Conservation (phyloP, 2,113 vertebrate genomes). For the Osmerus mordax region DNA sequence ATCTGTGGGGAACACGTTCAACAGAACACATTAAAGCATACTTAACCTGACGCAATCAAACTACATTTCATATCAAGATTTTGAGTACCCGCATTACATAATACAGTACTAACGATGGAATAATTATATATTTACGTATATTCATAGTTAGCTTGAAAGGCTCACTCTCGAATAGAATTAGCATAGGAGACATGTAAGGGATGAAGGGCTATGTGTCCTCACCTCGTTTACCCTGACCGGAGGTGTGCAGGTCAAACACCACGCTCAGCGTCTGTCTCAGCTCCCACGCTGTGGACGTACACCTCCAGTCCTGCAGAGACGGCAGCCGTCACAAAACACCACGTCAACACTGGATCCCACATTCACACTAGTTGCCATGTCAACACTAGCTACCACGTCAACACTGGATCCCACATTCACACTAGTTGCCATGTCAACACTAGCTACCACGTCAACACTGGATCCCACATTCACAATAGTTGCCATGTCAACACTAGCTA, state of each 20-base stretch:
- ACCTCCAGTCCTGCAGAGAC: constrained; percentile 73
- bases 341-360: no score
- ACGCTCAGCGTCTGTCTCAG: constrained; percentile 91
- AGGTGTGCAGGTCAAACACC: constrained; percentile 88
- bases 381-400: no score
- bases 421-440: no score
- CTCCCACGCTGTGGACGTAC: constrained; percentile 86
- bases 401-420: no score
- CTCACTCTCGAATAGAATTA: not conserved
- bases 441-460: no score
- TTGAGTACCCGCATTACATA: not conserved
- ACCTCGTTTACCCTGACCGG: constrained; percentile 87
- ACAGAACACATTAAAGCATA: no score
- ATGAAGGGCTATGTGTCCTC: constrained; percentile 22
- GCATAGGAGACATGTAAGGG: not conserved
- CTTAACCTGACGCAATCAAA: not conserved
- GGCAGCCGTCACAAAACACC: not conserved
- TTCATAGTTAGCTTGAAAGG: not conserved
- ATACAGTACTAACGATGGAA: no score
- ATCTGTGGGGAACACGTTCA: constrained; percentile 67
- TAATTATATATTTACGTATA: no score
- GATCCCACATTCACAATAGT: no score
- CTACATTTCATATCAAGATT: not conserved
- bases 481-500: no score
- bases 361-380: no score